These are phyloP conservation scores for Desmodus rotundus DNA, from an alignment of 2,113 vertebrate species.

Conservation along the genomic window DNA sequence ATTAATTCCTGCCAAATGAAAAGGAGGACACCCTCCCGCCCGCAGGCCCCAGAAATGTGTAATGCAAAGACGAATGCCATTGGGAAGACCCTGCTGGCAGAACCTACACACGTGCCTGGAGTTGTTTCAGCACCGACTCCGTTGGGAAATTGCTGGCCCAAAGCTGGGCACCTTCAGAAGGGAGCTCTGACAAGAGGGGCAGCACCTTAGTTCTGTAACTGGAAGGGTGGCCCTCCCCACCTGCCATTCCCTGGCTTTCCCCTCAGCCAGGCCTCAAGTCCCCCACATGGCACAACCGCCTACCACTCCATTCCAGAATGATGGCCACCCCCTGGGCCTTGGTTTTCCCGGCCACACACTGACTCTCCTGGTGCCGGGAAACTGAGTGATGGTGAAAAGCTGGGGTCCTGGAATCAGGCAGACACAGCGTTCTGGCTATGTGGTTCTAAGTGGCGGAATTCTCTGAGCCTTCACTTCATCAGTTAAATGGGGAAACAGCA, in stretches of 20 bases:
- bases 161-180: background rate
- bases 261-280: background rate
- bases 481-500: background rate
- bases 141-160: background rate
- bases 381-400: background rate
- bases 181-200: background rate
- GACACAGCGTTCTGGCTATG: background rate
- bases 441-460: background rate
- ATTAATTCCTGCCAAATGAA: slow-evolving; percentile 83
- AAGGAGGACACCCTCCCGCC: slow-evolving; percentile 62
- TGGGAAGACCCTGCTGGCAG: slow-evolving; percentile 50
- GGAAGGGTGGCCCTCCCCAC: background rate
- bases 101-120: background rate
- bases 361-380: background rate
- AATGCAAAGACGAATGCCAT: slow-evolving; percentile 75
- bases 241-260: background rate
- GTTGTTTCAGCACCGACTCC: background rate
- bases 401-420: background rate
- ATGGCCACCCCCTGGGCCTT: background rate
- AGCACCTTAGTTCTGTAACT: background rate
- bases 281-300: background rate
- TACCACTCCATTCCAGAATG: background rate
- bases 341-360: background rate
- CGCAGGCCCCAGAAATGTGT: slow-evolving; percentile 63
- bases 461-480: background rate